These are phyloP conservation scores for Merluccius polli DNA, from an alignment of 2,797 vertebrate species.

Conservation along the genomic window DNA sequence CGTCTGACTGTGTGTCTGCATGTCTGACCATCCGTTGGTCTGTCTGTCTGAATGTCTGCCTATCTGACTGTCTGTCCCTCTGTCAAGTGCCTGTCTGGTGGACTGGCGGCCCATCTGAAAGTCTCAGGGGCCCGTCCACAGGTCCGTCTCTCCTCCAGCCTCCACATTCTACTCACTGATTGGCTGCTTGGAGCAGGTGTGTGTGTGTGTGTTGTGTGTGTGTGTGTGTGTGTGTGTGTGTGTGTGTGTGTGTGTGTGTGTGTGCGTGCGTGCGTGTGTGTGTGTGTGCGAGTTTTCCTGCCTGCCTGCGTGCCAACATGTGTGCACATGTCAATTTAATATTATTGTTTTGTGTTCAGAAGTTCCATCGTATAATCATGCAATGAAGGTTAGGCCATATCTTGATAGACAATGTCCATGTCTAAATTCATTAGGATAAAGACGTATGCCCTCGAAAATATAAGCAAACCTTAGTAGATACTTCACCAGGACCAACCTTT, in stretches of 20 bases:
- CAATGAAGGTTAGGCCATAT: not conserved
- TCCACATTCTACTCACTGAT: too few species aligned
- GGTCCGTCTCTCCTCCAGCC: not conserved
- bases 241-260: not conserved
- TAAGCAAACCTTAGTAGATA: not conserved
- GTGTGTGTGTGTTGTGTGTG: not conserved
- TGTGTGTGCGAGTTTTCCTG: not conserved
- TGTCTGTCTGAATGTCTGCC: conserved; percentile 7
- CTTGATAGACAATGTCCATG: not conserved
- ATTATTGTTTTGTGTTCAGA: not conserved
- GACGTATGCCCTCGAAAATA: not conserved
- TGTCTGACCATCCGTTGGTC: conserved; percentile 30
- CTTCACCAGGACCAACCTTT: not conserved
- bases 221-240: conserved; percentile 1
- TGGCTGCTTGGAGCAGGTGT: not conserved
- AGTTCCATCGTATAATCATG: not conserved
- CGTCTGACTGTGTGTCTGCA: conserved; percentile 25
- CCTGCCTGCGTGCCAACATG: not conserved
- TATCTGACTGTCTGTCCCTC: conserved; percentile 21
- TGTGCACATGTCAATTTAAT: not conserved
- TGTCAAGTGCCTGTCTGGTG: conserved; percentile 6
- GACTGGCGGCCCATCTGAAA: conserved; percentile 23
- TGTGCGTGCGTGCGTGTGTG: not conserved
- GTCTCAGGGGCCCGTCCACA: not conserved
- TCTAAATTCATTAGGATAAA: not conserved